These are phyloP conservation scores for Drosophila longiperda DNA, from an alignment of 2,888 invertebrate genomes.

Conservation along the genomic window DNA sequence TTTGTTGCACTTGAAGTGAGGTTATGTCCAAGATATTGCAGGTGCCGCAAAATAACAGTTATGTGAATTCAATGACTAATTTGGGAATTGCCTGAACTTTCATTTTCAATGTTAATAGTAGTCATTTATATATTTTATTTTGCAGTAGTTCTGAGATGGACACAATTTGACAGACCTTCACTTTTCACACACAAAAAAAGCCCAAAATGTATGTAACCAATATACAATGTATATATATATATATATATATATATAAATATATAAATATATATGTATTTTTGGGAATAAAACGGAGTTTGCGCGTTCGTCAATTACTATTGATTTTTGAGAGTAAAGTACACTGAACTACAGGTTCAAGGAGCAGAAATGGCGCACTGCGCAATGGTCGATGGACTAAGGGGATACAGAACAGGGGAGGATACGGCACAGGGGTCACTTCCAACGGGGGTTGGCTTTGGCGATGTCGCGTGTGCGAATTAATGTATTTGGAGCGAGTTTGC, in stretches of 20 bases:
- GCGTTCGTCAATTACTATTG: slow-evolving; percentile 63
- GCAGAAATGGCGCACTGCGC: slow-evolving; percentile 54
- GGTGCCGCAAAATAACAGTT: neutral
- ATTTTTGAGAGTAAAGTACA: slow-evolving; percentile 54
- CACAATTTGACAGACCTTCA: neutral
- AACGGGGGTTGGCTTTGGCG: slow-evolving; percentile 67
- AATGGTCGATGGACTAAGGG: slow-evolving; percentile 15
- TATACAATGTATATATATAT: neutral
- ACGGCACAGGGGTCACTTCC: neutral
- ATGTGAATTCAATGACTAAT: neutral
- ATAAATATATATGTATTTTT: neutral
- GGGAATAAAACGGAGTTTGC: slow-evolving; percentile 59
- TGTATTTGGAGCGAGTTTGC: slow-evolving; percentile 66
- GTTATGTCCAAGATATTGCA: neutral
- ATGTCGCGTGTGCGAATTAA: slow-evolving; percentile 49
- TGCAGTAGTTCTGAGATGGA: neutral
- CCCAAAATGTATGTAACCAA: neutral
- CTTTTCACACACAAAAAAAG: neutral
- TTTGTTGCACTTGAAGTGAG: neutral
- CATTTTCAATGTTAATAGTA: slow-evolving; percentile 16
- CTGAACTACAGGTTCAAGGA: neutral
- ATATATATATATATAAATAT: neutral
- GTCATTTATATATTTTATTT: neutral
- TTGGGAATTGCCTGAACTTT: slow-evolving; percentile 16
- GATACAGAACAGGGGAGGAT: slow-evolving; percentile 2